phyloP scores from a whole-genome alignment of 1,140 invertebrate species.

The Drosophila ficusphila region DNA sequence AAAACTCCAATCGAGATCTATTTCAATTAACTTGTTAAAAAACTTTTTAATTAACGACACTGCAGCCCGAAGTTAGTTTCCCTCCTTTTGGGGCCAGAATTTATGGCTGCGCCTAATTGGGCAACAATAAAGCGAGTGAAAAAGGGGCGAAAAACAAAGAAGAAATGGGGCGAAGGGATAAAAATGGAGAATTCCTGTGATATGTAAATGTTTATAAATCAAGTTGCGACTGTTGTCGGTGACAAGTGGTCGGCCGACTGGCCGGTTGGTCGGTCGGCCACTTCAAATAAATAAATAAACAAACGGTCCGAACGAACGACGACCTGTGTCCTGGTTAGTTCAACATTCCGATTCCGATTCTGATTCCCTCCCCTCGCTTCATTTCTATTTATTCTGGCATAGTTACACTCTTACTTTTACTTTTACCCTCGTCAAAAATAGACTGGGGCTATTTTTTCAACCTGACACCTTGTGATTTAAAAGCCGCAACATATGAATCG shows the following conservation, averaged over 20 bases:
- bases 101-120: conserved; percentile 80
- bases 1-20: conserved; percentile 82
- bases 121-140: conserved; percentile 37
- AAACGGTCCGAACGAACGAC: conserved; percentile 28
- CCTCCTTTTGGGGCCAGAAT: conserved; percentile 35
- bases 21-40: conserved; percentile 82
- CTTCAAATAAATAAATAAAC: conserved; percentile 80
- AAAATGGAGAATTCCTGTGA: conserved; percentile 23
- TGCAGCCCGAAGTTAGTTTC: conserved; percentile 56
- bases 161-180: not conserved
- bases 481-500: conserved; percentile 66
- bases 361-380: not conserved
- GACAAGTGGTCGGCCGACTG: conserved; percentile 73
- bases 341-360: conserved; percentile 35
- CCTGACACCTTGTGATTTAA: conserved; percentile 79
- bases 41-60: conserved; percentile 81
- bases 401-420: conserved; percentile 27
- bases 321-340: conserved; percentile 43
- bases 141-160: not conserved
- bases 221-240: conserved; percentile 63
- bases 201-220: conserved; percentile 81
- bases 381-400: conserved; percentile 35
- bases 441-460: conserved; percentile 11
- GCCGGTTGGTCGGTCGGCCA: conserved; percentile 37
- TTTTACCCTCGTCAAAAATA: conserved; percentile 66